Conservation (phyloP, 2,113 vertebrate species). For the Nettapus auritus region DNA sequence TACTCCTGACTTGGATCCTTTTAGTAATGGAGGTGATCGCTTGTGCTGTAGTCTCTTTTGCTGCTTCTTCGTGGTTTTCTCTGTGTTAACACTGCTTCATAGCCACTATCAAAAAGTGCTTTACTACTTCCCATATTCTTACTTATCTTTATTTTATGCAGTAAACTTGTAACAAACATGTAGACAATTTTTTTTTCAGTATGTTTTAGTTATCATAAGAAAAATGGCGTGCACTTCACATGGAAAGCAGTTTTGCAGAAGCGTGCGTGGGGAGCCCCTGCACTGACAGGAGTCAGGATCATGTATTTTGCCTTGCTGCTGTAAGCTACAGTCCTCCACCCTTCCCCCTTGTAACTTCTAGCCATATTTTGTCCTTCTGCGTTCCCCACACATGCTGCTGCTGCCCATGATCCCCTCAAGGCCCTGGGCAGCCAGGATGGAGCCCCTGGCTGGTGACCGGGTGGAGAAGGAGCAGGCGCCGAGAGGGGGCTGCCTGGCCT, state of each 20-base stretch:
- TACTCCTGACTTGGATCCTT: background rate
- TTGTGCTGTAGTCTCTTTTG: background rate
- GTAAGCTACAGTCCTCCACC: background rate
- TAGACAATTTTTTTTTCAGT: background rate
- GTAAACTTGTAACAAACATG: background rate
- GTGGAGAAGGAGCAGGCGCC: background rate
- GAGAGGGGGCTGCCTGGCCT: fast-evolving
- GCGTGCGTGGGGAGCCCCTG: background rate
- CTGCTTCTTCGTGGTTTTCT: background rate
- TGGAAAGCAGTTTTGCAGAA: background rate
- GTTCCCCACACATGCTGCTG: background rate
- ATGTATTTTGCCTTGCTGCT: background rate
- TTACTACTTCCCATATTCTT: background rate
- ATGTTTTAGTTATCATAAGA: background rate
- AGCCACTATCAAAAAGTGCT: background rate
- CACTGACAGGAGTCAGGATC: background rate
- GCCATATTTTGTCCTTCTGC: background rate
- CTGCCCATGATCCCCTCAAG: background rate
- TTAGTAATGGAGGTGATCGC: background rate
- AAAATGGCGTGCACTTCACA: background rate
- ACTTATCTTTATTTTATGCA: background rate
- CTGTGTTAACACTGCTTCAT: background rate
- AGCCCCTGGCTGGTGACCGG: background rate
- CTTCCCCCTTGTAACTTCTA: background rate
- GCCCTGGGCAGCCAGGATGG: fast-evolving